These are phyloP conservation scores for Pterostichus madidus DNA, from an alignment of 2,888 invertebrate genomes.

Conservation along the genomic window DNA sequence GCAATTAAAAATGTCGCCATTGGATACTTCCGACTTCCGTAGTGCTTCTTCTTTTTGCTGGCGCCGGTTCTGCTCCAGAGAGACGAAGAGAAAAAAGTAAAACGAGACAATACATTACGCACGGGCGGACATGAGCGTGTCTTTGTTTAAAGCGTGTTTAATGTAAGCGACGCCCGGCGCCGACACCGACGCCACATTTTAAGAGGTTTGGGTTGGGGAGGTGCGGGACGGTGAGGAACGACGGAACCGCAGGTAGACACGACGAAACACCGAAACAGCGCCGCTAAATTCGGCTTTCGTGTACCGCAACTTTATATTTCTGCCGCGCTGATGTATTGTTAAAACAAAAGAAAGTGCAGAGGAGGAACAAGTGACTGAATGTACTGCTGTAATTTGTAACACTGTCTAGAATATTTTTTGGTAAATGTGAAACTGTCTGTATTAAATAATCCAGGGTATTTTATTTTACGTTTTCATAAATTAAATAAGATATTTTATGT, in stretches of 20 bases:
- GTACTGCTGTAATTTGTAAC: slow-evolving; percentile 26
- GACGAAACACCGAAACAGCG: slow-evolving; percentile 16
- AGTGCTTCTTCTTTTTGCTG: background rate
- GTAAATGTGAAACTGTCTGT: background rate
- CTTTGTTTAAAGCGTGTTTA: slow-evolving; percentile 55
- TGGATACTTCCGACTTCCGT: slow-evolving; percentile 19
- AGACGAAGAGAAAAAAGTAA: slow-evolving; percentile 35
- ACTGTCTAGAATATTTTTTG: background rate
- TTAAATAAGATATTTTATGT: background rate
- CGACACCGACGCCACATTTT: slow-evolving; percentile 21
- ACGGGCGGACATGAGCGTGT: slow-evolving; percentile 50
- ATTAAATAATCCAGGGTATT: slow-evolving; percentile 5
- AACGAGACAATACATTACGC: slow-evolving; percentile 56
- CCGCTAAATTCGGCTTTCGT: slow-evolving; percentile 38
- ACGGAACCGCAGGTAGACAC: slow-evolving; percentile 36
- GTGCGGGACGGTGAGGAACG: background rate
- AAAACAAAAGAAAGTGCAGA: slow-evolving; percentile 32
- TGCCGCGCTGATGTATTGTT: slow-evolving; percentile 48
- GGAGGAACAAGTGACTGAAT: slow-evolving; percentile 15
- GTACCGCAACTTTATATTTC: slow-evolving; percentile 42
- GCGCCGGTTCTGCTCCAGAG: slow-evolving; percentile 9
- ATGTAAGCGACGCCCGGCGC: slow-evolving; percentile 38
- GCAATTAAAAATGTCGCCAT: slow-evolving; percentile 3
- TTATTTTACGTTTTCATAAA: background rate
- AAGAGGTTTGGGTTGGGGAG: background rate